Conservation (phyloP, 1,140 invertebrate genomes). For the Adoxophyes honmai region DNA sequence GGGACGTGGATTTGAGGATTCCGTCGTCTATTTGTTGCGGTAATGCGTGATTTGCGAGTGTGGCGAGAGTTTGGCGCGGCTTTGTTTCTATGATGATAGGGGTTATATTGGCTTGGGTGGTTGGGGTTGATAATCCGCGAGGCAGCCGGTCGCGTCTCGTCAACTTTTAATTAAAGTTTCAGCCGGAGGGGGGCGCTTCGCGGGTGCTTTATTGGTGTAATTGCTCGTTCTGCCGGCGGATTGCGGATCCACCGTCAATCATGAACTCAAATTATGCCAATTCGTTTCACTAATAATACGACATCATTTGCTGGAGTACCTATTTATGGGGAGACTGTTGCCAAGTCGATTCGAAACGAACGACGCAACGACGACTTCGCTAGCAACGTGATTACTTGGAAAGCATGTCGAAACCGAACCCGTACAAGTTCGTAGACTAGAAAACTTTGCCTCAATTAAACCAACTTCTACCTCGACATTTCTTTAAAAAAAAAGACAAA, state of each 20-base stretch:
- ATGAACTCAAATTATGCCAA: constrained; percentile 3
- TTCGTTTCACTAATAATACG: background rate
- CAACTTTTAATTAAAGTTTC: constrained; percentile 55
- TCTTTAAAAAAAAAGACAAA: background rate
- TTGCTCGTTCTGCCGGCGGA: background rate
- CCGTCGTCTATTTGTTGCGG: constrained; percentile 50
- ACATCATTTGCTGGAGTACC: no score
- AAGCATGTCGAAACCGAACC: no score
- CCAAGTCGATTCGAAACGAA: no score
- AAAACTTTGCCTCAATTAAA: no score
- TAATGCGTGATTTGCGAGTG: constrained; percentile 59
- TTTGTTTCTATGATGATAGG: constrained; percentile 27
- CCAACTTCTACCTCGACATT: background rate
- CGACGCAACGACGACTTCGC: no score
- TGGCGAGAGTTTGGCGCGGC: background rate
- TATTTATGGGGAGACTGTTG: no score
- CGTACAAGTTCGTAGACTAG: no score
- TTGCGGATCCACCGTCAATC: background rate
- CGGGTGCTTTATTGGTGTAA: constrained; percentile 8
- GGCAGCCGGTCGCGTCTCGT: constrained; percentile 33
- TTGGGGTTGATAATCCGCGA: constrained; percentile 35
- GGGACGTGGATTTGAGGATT: constrained; percentile 32
- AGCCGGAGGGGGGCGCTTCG: background rate
- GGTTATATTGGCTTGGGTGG: constrained; percentile 30
- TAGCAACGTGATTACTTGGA: no score